These are phyloP conservation scores for Epicauta chinensis DNA, from an alignment of 1,140 invertebrate genomes.

Conservation along the genomic window DNA sequence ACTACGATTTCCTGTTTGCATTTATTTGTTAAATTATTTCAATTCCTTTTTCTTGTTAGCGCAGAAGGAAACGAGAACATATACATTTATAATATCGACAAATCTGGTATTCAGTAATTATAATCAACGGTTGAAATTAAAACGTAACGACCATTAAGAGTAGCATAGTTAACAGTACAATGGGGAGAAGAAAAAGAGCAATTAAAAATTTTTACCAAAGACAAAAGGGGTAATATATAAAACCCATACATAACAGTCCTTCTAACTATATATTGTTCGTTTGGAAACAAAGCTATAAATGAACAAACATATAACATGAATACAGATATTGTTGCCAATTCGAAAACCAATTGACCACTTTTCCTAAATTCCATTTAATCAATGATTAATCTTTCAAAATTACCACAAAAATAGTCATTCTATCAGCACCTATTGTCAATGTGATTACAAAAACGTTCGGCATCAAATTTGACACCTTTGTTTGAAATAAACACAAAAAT, in stretches of 20 bases:
- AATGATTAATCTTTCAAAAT: no score
- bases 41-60: no score
- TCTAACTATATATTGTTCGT: constrained; percentile 10
- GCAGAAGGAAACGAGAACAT: no score
- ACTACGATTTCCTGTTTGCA: no score
- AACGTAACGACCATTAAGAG: constrained; percentile 27
- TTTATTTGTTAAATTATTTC: no score
- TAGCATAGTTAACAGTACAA: constrained; percentile 26
- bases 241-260: constrained; percentile 11
- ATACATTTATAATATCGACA: no score
- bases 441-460: not conserved
- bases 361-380: no score
- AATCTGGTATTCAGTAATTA: constrained; percentile 7
- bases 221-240: constrained; percentile 23
- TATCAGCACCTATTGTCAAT: no score
- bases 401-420: no score
- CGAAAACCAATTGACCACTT: no score
- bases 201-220: constrained; percentile 26
- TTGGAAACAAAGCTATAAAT: constrained; percentile 15
- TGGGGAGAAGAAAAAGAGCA: constrained; percentile 25
- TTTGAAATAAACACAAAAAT: not conserved
- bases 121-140: constrained; percentile 18
- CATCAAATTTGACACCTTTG: not conserved
- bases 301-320: not conserved
- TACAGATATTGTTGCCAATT: no score